Conservation (phyloP, 2,113 vertebrate genomes). For the human (Homo sapiens) region GRCh38 chr5:165458001-165458500, state of each 20-base stretch:
- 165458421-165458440: not conserved
- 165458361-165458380: not conserved
- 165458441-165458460: not conserved
- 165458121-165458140: conserved; percentile 64
- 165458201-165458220: conserved; percentile 76
- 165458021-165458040: not conserved
- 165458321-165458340: not conserved
- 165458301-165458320: conserved; percentile 33
- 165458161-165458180: conserved; percentile 73
- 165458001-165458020: not conserved
- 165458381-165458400: not conserved
- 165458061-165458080: not conserved
- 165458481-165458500: conserved; percentile 59
- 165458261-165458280: conserved; percentile 76
- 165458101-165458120: not conserved
- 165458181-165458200: conserved; percentile 76
- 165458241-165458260: conserved; percentile 79
- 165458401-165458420: not conserved
- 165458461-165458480: conserved; percentile 42
- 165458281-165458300: conserved; percentile 49
- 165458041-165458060: not conserved
- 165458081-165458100: conserved; percentile 40
- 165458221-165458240: conserved; percentile 78
- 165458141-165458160: conserved; percentile 75
- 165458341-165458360: conserved; percentile 5